Conservation (phyloP, 2,797 vertebrate species). For the Eulemur mongoz region DNA sequence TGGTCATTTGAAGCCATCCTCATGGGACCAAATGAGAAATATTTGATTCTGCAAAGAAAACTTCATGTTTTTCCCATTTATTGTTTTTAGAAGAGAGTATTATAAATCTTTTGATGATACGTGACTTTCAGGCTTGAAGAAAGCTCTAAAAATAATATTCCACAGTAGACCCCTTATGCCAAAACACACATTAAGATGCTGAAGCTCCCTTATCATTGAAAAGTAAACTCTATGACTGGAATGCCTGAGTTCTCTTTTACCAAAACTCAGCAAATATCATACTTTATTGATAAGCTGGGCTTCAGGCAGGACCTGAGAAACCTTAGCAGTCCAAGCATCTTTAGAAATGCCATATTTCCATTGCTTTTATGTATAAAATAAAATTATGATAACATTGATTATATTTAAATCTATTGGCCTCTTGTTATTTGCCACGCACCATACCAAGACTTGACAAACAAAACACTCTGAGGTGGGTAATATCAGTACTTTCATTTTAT, state of each 20-base stretch:
- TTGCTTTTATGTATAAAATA: background rate
- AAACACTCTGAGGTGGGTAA: background rate
- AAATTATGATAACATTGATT: background rate
- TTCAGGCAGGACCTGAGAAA: background rate
- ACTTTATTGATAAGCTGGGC: background rate
- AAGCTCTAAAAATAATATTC: background rate
- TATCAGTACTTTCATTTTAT: background rate
- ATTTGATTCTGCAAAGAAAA: background rate
- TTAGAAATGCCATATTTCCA: background rate
- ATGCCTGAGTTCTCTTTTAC: background rate
- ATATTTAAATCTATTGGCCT: background rate
- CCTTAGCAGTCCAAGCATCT: background rate
- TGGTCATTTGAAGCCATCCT: background rate
- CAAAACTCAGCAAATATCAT: background rate
- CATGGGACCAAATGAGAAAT: background rate
- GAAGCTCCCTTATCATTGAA: background rate
- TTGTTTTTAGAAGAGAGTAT: background rate
- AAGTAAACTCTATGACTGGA: background rate
- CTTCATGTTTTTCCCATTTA: background rate
- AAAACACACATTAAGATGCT: background rate
- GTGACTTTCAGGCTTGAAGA: background rate
- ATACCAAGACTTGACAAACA: background rate
- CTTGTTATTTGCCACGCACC: background rate
- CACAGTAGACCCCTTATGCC: background rate
- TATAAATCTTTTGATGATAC: background rate